These are phyloP conservation scores for Lanius collurio DNA, from an alignment of 2,113 vertebrate species.

Conservation along the genomic window DNA sequence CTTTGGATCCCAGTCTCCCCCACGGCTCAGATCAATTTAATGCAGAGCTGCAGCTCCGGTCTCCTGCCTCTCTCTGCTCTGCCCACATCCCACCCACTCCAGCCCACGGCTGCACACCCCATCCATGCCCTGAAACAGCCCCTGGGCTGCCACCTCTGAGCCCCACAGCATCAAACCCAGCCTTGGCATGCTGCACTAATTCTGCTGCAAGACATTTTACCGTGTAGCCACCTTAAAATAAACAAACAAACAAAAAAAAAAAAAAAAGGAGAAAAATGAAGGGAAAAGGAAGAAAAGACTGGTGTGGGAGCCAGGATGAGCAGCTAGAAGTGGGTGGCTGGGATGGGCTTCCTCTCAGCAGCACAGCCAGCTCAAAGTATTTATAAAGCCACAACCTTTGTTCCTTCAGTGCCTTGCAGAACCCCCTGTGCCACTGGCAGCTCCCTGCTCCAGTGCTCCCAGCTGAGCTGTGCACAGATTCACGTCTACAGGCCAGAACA, in stretches of 20 bases:
- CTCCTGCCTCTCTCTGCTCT: neutral
- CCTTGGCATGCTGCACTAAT: fast-evolving
- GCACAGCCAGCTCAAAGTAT: neutral
- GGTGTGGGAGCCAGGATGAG: neutral
- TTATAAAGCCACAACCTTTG: neutral
- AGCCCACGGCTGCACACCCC: neutral
- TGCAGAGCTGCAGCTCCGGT: neutral
- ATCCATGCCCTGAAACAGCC: fast-evolving
- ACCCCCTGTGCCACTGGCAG: neutral
- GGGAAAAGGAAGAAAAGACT: neutral
- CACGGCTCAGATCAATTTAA: neutral
- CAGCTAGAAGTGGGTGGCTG: neutral
- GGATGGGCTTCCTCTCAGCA: neutral
- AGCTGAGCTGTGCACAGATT: neutral
- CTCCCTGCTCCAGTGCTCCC: neutral
- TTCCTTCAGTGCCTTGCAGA: neutral
- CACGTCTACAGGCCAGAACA: neutral
- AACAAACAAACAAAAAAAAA: too few relatives aligned
- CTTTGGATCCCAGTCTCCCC: too few relatives aligned
- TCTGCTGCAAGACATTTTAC: neutral
- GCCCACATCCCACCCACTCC: neutral
- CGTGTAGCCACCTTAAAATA: fast-evolving
- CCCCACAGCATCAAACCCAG: fast-evolving
- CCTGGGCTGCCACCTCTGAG: neutral
- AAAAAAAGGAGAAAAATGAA: neutral